Conservation (phyloP, 2,113 vertebrate species). For the Oceanites oceanicus region DNA sequence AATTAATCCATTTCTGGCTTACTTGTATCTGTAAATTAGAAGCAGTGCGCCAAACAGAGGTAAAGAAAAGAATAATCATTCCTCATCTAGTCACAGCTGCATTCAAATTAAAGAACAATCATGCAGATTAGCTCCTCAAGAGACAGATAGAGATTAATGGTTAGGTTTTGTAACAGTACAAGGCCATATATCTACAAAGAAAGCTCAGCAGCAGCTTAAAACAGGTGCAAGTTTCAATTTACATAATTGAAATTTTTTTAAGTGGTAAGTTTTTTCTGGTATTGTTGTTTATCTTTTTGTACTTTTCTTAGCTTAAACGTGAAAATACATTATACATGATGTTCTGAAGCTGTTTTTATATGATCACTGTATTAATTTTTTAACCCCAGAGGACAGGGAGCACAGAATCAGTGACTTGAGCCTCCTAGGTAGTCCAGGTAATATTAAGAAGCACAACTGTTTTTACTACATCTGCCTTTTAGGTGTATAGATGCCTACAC, state of each 20-base stretch:
- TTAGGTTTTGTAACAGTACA: not conserved
- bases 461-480: not conserved
- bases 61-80: not conserved
- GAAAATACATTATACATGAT: not conserved
- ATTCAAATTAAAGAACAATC: not conserved
- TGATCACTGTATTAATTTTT: not conserved
- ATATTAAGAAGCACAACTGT: not conserved
- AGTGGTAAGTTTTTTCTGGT: not conserved
- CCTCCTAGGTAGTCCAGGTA: not conserved
- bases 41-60: not conserved
- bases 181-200: not conserved
- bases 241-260: accelerated
- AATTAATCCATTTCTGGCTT: not conserved
- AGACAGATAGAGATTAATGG: not conserved
- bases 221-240: not conserved
- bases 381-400: not conserved
- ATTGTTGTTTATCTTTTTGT: not conserved
- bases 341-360: not conserved
- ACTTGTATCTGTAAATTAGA: not conserved
- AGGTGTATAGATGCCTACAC: not conserved
- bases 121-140: not conserved
- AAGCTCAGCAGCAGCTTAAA: not conserved
- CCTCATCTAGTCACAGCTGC: not conserved
- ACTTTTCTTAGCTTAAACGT: not conserved
- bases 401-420: not conserved